Evolutionary conservation across 2,888 invertebrate genomes (phyloP).

Genomic region (Limenitis camilla): DNA sequence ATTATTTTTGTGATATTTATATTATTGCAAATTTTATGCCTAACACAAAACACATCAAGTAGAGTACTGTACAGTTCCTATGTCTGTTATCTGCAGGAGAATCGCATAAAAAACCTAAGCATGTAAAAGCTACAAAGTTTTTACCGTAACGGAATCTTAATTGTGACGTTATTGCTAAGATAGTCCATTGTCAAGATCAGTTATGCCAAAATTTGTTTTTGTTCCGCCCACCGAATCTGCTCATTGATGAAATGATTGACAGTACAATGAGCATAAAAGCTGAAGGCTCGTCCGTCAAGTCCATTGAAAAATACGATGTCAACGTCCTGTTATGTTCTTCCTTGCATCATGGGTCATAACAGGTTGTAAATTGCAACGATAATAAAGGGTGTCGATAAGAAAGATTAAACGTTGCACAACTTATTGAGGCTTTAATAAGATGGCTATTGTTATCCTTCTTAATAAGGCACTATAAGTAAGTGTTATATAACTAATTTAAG

Average conservation of each 20-base stretch:
- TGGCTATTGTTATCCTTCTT: slow-evolving; percentile 8
- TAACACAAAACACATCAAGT: background rate
- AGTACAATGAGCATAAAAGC: slow-evolving; percentile 41
- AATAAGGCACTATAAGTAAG: background rate
- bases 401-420: slow-evolving; percentile 15
- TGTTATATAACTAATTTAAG: slow-evolving; percentile 5
- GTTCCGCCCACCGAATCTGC: slow-evolving; percentile 11
- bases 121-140: background rate
- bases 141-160: slow-evolving; percentile 16
- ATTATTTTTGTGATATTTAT: no score
- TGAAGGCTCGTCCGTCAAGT: slow-evolving; percentile 33
- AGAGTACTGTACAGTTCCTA: background rate
- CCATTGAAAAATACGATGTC: slow-evolving; percentile 37
- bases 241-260: slow-evolving; percentile 25
- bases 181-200: slow-evolving; percentile 20
- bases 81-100: background rate
- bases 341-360: slow-evolving; percentile 22
- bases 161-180: slow-evolving; percentile 11
- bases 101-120: slow-evolving; percentile 1
- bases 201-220: slow-evolving; percentile 13
- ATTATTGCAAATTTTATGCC: no score
- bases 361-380: slow-evolving; percentile 19
- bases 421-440: slow-evolving; percentile 1
- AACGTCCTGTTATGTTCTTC: slow-evolving; percentile 38
- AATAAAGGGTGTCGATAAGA: slow-evolving; percentile 13